Conservation (phyloP, 2,113 vertebrate genomes). For the Actenoides hombroni region DNA sequence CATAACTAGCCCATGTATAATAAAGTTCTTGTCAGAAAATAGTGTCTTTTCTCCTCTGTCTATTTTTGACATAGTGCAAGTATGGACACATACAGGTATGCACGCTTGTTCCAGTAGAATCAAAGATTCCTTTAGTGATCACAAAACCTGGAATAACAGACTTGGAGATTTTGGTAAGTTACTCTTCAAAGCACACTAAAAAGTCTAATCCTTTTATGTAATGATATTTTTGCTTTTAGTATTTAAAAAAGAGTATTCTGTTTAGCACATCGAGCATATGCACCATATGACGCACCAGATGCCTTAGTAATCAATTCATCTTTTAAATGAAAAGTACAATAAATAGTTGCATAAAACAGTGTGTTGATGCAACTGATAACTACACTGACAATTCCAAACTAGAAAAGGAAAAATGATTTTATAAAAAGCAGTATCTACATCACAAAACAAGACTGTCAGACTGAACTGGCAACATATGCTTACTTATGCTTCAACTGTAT, state of each 20-base stretch:
- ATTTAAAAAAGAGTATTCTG: conserved; percentile 10
- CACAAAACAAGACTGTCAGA: conserved; percentile 17
- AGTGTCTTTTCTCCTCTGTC: background rate
- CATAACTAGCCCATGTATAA: background rate
- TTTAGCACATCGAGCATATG: conserved; percentile 16
- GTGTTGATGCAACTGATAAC: background rate
- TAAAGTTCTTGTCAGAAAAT: background rate
- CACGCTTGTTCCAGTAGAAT: background rate
- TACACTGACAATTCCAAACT: background rate
- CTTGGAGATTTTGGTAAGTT: background rate
- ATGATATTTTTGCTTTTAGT: conserved; percentile 2
- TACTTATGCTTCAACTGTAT: background rate
- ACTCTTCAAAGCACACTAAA: conserved; percentile 2
- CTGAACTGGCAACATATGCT: background rate
- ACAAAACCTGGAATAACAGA: conserved; percentile 15
- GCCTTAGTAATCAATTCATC: conserved; percentile 52
- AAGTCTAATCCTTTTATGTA: conserved; percentile 16
- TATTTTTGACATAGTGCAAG: background rate
- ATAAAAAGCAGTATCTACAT: background rate
- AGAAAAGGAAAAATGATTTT: background rate
- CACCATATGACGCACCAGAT: conserved; percentile 47
- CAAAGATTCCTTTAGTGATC: background rate
- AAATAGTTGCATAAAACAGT: conserved; percentile 9
- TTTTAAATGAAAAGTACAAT: conserved; percentile 40
- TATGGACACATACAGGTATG: background rate